A percentile compares a stretch with the other conserved stretches of the same genome.
phyloP scores from a whole-genome alignment of 2,888 invertebrate species.

The Drosophila yooni region DNA sequence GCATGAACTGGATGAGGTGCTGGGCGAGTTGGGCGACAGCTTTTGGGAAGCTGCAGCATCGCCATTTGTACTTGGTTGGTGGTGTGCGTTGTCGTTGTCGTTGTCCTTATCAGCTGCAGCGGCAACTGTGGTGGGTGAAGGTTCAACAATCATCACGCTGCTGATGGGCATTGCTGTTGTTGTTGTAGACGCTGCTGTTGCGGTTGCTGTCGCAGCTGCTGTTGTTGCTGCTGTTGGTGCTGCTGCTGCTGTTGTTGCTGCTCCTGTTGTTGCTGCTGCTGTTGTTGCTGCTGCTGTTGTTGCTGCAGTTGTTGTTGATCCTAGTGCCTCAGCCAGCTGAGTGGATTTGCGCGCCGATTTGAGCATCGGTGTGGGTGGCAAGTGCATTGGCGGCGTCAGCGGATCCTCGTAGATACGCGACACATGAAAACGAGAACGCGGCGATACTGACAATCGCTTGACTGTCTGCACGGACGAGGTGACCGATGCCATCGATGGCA shows the following conservation, averaged over 20 bases:
- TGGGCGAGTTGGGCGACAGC: constrained; percentile 48
- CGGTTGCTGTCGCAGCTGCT: constrained; percentile 3
- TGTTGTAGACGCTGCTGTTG: constrained; percentile 20
- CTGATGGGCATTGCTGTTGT: constrained; percentile 48
- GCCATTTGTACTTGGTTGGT: constrained; percentile 46
- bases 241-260: constrained; percentile 49
- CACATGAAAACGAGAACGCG: constrained; percentile 83
- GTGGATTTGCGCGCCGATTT: constrained; percentile 63
- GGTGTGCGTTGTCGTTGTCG: constrained; percentile 31
- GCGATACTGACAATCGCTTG: constrained; percentile 82
- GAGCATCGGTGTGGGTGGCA: constrained; percentile 81
- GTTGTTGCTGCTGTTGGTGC: not conserved
- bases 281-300: constrained; percentile 9
- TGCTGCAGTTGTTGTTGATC: not conserved
- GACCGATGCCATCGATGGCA: constrained; percentile 81
- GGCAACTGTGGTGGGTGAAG: constrained; percentile 31
- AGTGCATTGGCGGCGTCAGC: constrained; percentile 81
- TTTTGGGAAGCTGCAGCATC: constrained; percentile 23
- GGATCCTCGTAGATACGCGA: constrained; percentile 84
- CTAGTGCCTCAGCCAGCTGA: constrained; percentile 47
- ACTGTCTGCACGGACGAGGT: constrained; percentile 83
- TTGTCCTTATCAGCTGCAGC: constrained; percentile 3
- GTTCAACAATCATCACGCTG: constrained; percentile 70
- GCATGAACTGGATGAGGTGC: constrained; percentile 59
- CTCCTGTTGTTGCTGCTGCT: constrained; percentile 11